Percentiles rank a stretch among this genome's conserved stretches.
Evolutionary conservation across 2,797 vertebrate genomes (phyloP).

Genomic region (Pseudochirops cupreus): DNA sequence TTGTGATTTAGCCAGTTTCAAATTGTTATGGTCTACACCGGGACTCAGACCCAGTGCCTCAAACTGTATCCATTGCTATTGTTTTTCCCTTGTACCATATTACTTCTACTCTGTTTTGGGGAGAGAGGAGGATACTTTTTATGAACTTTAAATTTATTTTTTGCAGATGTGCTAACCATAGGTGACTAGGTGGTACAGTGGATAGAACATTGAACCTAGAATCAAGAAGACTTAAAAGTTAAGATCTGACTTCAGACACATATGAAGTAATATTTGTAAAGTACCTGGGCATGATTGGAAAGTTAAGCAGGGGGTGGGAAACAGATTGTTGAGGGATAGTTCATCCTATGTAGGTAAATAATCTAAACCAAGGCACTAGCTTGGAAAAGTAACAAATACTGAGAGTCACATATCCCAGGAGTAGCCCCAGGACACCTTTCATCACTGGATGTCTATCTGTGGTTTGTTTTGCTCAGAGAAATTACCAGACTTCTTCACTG

Average conservation of each 20-base stretch:
- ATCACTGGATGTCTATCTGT: background rate
- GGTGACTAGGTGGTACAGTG: background rate
- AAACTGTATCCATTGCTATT: background rate
- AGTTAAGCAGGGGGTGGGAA: background rate
- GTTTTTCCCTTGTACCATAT: background rate
- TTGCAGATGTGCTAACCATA: background rate
- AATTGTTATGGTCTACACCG: background rate
- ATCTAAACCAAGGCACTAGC: background rate
- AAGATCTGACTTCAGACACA: background rate
- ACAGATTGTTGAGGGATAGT: background rate
- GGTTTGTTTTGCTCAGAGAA: background rate
- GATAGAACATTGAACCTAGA: background rate
- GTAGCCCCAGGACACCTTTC: background rate
- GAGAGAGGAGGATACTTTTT: background rate
- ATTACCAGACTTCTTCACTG: background rate
- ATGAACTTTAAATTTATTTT: background rate
- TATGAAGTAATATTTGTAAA: background rate
- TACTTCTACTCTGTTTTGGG: background rate
- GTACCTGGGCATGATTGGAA: background rate
- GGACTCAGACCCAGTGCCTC: background rate
- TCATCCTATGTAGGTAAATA: background rate
- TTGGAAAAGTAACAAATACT: background rate
- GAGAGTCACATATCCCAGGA: background rate
- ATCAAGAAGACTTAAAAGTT: background rate
- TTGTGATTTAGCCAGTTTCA: background rate